Conservation (phyloP, 2,888 invertebrate genomes). For the Diarsia mendica region DNA sequence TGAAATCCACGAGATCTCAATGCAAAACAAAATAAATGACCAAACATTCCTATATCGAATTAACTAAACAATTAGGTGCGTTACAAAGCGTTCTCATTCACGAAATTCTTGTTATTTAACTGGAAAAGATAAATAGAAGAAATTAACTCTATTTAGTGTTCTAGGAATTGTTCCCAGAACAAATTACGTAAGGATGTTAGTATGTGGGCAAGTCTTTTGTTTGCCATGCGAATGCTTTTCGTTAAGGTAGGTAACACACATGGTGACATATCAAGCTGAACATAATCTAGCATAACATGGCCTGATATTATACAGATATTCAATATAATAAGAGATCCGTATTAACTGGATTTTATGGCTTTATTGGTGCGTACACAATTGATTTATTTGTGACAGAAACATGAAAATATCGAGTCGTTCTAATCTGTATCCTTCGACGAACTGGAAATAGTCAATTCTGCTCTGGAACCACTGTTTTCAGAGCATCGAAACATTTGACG, state of each 20-base stretch:
- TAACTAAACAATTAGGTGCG: slow-evolving; percentile 44
- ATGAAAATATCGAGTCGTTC: background rate
- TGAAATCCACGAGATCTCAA: background rate
- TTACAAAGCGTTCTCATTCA: slow-evolving; percentile 47
- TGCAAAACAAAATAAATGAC: slow-evolving; percentile 33
- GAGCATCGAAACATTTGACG: background rate
- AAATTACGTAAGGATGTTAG: slow-evolving; percentile 48
- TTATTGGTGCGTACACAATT: background rate
- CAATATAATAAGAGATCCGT: too few species aligned
- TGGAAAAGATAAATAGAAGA: slow-evolving; percentile 57
- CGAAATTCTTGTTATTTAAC: slow-evolving; percentile 52
- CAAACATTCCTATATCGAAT: slow-evolving; percentile 36
- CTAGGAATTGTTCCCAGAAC: slow-evolving; percentile 43
- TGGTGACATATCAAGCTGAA: too few species aligned
- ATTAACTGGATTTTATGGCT: too few species aligned
- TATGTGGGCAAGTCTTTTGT: slow-evolving; percentile 47
- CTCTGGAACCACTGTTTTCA: background rate
- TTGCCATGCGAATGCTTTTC: slow-evolving; percentile 26
- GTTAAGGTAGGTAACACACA: slow-evolving; percentile 14
- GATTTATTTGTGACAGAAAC: background rate
- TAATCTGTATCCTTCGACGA: background rate
- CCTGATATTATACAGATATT: too few species aligned
- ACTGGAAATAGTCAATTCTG: background rate
- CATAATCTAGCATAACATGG: too few species aligned
- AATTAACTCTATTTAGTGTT: slow-evolving; percentile 54